phyloP scores from a whole-genome alignment of 53 echinoderm and acorn worm genomes.

The Actinopyga echinites region DNA sequence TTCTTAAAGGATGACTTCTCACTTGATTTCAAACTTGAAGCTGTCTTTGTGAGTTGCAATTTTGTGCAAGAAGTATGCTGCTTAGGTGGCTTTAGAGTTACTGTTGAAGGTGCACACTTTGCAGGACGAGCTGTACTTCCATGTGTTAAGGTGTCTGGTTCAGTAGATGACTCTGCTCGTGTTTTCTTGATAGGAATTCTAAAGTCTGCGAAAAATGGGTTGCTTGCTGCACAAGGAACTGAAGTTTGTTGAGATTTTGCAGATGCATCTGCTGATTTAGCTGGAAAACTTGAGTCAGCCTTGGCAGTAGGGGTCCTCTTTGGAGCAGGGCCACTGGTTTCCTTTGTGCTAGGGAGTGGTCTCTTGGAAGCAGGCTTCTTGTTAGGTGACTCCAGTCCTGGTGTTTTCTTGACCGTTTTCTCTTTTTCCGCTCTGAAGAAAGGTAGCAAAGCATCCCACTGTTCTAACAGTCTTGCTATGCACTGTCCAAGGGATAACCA shows the following conservation, averaged over 20 bases:
- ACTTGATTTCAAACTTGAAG: no score
- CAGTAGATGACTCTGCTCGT: background rate
- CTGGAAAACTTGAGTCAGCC: no score
- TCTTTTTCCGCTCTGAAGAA: constrained; percentile 35
- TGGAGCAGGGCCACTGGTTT: no score
- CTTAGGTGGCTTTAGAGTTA: no score
- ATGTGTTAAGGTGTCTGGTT: background rate
- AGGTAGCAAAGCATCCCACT: constrained; percentile 38
- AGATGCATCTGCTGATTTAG: no score
- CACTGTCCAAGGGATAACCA: constrained; percentile 38
- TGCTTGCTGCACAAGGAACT: background rate
- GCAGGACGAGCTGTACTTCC: background rate
- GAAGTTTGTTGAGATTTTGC: background rate
- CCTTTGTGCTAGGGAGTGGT: no score
- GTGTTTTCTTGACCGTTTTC: background rate
- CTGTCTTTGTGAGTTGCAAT: no score
- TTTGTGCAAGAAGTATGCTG: no score
- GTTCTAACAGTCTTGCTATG: constrained; percentile 36
- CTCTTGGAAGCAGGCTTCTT: background rate
- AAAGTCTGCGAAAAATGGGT: background rate
- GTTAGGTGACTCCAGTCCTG: background rate
- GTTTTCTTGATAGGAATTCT: constrained; percentile 3
- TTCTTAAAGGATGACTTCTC: background rate
- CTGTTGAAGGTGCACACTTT: no score
- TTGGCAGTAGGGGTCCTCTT: no score